Conservation (phyloP, 2,888 invertebrate genomes). For the Andrena haemorrhoa region DNA sequence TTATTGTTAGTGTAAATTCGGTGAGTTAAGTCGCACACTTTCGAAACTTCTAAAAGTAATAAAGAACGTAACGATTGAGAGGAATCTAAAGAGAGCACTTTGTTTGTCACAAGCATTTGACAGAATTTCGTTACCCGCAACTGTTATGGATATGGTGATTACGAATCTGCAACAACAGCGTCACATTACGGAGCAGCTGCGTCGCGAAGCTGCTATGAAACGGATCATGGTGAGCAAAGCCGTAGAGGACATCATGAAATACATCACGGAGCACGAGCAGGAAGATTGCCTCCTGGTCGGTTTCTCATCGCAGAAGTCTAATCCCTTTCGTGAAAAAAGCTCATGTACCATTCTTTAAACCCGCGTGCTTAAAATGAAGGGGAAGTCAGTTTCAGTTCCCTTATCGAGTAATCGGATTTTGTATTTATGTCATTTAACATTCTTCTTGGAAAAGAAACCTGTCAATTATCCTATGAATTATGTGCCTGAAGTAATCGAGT, state of each 20-base stretch:
- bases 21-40: slow-evolving; percentile 13
- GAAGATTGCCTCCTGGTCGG: slow-evolving; percentile 97
- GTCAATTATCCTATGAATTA: neutral
- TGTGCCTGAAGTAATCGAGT: neutral
- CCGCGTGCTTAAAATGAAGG: slow-evolving; percentile 58
- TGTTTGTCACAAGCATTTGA: slow-evolving; percentile 12
- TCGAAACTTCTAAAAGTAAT: neutral
- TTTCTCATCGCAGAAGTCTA: slow-evolving; percentile 97
- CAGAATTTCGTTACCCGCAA: slow-evolving; percentile 82
- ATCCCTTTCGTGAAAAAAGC: slow-evolving; percentile 97
- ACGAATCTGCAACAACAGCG: slow-evolving; percentile 97
- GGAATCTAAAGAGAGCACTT: neutral
- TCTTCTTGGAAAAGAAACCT: slow-evolving; percentile 10
- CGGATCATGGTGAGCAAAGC: slow-evolving; percentile 94
- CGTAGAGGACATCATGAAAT: slow-evolving; percentile 96
- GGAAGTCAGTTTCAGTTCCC: neutral
- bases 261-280: slow-evolving; percentile 95
- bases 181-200: slow-evolving; percentile 96
- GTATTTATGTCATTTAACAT: slow-evolving; percentile 13
- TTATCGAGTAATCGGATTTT: slow-evolving; percentile 10
- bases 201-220: slow-evolving; percentile 95
- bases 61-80: neutral
- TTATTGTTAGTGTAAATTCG: slow-evolving; percentile 15
- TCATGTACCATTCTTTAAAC: slow-evolving; percentile 93
- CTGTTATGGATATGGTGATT: slow-evolving; percentile 97